phyloP scores from a whole-genome alignment of 35 echinoderm and acorn worm genomes.

The Diadema setosum region DNA sequence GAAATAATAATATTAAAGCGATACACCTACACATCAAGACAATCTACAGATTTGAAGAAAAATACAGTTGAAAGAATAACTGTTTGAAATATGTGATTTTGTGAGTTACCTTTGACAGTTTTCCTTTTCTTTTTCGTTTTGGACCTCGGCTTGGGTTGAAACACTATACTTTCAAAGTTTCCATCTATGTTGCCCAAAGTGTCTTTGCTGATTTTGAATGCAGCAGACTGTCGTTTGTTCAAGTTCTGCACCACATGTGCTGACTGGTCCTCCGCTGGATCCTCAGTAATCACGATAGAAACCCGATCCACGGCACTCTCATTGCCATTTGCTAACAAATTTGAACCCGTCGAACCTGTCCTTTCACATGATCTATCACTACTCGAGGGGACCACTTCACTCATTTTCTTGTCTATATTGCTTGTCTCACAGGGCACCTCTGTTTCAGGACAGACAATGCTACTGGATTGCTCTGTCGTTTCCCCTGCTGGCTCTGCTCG shows the following conservation, averaged over 20 bases:
- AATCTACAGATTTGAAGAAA: too few species aligned
- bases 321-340: too few species aligned
- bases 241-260: neutral
- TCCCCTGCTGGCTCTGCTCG: too few species aligned
- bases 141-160: slow-evolving; percentile 62
- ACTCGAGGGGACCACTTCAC: neutral
- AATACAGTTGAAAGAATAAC: too few species aligned
- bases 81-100: too few species aligned
- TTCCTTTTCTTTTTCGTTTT: slow-evolving; percentile 83
- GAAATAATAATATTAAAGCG: neutral
- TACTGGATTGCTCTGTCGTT: neutral
- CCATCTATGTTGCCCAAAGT: neutral
- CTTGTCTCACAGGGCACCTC: neutral
- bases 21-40: too few species aligned
- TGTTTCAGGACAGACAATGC: neutral
- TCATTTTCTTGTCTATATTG: too few species aligned
- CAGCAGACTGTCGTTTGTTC: neutral
- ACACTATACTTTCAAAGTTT: slow-evolving; percentile 16
- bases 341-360: neutral
- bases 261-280: neutral
- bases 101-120: neutral
- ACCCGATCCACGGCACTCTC: neutral
- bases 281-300: neutral
- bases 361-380: neutral
- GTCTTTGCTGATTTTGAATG: neutral